Evolutionary conservation across 1,140 invertebrate genomes (phyloP), one percentile per base, ranked within the genome.

Genomic region (Cheumatopsyche charites): DNA sequence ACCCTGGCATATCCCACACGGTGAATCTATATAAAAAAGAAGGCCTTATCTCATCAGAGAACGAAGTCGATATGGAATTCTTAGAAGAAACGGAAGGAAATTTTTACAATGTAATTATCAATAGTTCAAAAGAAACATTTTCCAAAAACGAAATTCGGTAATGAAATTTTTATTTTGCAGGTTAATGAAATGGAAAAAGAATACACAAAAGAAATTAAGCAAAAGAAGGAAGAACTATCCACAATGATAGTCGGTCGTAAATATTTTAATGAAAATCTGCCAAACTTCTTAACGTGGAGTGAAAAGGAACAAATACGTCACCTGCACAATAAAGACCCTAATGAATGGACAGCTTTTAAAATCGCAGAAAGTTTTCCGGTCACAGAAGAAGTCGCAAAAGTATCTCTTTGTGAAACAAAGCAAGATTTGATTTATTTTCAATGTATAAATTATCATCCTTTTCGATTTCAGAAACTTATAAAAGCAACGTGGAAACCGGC

Each of bases 301-400:
- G 94, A 95, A 78, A 95, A 92, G 78, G 87, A 94, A 81, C 89
- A 94, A 81, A 94, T 96, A 58, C 82, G 87, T 58, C 86, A 88
- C 73, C 82, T 96, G 1, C 86, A 92, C 77, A 73, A 82, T 19
- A 82, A 83, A 13, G 83, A 93, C 81, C 88, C 92, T 11, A 81
- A 89, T 36, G 87, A 90, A 77, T 96, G 93, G 92, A 90, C 87
- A 1, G 77, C 87, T 2, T 88, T 92, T 70, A 88, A 79, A 72
- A 82, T 96, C 17, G 86, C 91, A 5, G 88, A 93, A 78, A 90
- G 91, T 79, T 96, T 95, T 85, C 94, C 93, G 45, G 86, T 89
- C 25, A 86, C 88, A 4, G 84, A 85, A 12, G 81, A 85, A 26
- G 87, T 89, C 43, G 82, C 79, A 1, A 87, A 88, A 79, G 86